Conservation (phyloP, 1,140 invertebrate species). For the Pollicipes pollicipes region DNA sequence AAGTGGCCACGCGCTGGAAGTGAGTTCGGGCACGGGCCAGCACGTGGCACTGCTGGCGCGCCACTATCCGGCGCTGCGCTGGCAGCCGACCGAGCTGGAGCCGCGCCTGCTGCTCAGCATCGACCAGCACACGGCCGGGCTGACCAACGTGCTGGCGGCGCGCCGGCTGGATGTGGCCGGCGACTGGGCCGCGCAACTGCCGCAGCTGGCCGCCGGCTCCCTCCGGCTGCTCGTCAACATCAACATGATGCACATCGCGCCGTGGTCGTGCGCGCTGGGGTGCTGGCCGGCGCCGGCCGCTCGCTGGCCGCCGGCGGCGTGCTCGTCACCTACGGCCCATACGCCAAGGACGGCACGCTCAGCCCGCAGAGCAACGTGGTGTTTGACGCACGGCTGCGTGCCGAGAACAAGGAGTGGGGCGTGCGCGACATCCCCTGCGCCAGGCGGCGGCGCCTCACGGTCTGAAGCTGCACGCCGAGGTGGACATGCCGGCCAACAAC, state of each 20-base stretch:
- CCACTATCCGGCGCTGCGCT: constrained; percentile 46
- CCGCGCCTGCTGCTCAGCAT: constrained; percentile 43
- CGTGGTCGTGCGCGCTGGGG: constrained; percentile 44
- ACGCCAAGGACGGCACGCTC: constrained; percentile 49
- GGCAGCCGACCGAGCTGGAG: constrained; percentile 59
- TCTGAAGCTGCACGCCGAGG: constrained; percentile 38
- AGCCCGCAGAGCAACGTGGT: constrained; percentile 57
- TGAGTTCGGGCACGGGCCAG: neutral
- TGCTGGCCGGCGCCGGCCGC: constrained; percentile 46
- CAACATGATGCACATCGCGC: constrained; percentile 70
- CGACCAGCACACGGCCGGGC: constrained; percentile 35
- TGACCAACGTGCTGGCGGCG: constrained; percentile 46
- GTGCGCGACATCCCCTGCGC: constrained; percentile 51
- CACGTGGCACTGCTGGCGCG: neutral
- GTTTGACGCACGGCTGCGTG: constrained; percentile 46
- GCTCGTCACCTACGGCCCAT: constrained; percentile 66
- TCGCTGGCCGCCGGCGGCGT: constrained; percentile 50
- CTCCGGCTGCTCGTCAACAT: constrained; percentile 55
- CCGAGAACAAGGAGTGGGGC: constrained; percentile 48
- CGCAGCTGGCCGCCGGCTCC: constrained; percentile 15
- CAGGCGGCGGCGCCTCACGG: constrained; percentile 40
- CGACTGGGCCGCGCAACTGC: constrained; percentile 20
- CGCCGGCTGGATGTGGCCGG: constrained; percentile 42
- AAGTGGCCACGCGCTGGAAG: neutral
- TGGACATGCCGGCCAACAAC: constrained; percentile 71